Evolutionary conservation across 2,888 invertebrate species (phyloP), one percentile per base, ranked within the genome.

Genomic region (Dyspetes luteomarginatus): DNA sequence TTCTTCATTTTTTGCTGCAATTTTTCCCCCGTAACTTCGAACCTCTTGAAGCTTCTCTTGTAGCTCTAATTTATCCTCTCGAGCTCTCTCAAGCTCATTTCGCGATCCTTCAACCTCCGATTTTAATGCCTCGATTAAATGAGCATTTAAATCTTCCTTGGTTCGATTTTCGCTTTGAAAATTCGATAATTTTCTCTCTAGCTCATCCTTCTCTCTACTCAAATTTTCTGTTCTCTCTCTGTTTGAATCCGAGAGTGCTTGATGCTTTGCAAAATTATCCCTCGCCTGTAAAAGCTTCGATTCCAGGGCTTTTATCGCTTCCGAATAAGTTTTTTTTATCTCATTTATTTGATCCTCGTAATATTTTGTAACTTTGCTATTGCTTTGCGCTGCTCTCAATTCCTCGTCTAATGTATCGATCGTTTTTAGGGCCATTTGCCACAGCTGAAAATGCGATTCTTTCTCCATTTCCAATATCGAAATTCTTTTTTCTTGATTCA

Each of bases 331-430:
- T 72, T 93, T 91, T 85, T 93, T 93, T 0, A 93, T 88, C 30
- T 69, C 82, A 26, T 85, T 85, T 2, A 90, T 75, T 77, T 89
- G 88, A 1, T 90, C 87, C 28, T 91, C 89, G 64, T 89, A 88
- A 69, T 86, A 84, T 30, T 86, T 88, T 26, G 73, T 74, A 9
- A 83, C 83, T 76, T 76, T 85, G 0, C 78, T 86, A 28, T 89
- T 85, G 3, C 78, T 77, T 0, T 86, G 84, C 17, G 78, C 95
- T 24, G 93, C 92, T 89, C 93, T 94, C 2, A 96, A 90, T 91
- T 96, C 95, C 19, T 93, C 93, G 88, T 96, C 96, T 75, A 96
- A 92, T 62, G 93, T 93, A 43, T 94, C 94, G 60, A 96, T 94
- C 0, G 95, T 95, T 87, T 94, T 94, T 79, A 95, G 92, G 0